Evolutionary conservation across 2,888 invertebrate genomes (phyloP), one percentile per base, ranked within the genome.

Genomic region (Acronicta aceris): DNA sequence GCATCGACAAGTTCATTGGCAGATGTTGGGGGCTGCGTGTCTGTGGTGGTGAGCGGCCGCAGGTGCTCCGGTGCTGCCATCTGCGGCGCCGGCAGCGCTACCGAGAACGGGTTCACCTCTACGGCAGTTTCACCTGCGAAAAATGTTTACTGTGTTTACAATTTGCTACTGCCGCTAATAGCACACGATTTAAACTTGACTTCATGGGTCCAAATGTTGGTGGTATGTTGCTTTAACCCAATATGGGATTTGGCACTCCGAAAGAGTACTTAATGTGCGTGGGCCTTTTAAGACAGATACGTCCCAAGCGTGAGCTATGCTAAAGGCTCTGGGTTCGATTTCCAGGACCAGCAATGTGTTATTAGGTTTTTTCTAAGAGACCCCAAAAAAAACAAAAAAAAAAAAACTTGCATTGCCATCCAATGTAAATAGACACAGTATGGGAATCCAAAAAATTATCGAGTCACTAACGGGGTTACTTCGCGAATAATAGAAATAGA

Each of bases 91-190:
- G 88, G 86, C 36, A 89, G 85, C 9, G 85, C 80, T 68, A 88
- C 75, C 1, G 89, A 81, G 81, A 94, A 94, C 69, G 94, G 94
- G 68, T 94, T 94, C 79, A 93, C 17, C 59, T 93, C 93, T 15
- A 78, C 36, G 0, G 74, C 77, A 4, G 79, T 76, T 5, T 89
- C 89, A 42, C 88, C 89, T 86, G 71, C 0, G 42, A 40, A 17
- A 61, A 33, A 52, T 13, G 27, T 46, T 42, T 10, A 27, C 1
- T 38, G 15, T 12, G 5, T 40, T 21, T 21, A 21, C n/a, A n/a
- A n/a, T n/a, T n/a, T n/a, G n/a, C n/a, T n/a, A n/a, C n/a, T n/a
- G n/a, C n/a, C n/a, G n/a, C n/a, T n/a, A n/a, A n/a, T n/a, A n/a
- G n/a, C n/a, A n/a, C n/a, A n/a, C n/a, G n/a, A n/a, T n/a, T n/a